A percentile compares a stretch with the other conserved stretches of the same genome.
These are phyloP conservation scores for Dreissena rostriformis DNA, from an alignment of 1,140 invertebrate genomes.

Conservation along the genomic window DNA sequence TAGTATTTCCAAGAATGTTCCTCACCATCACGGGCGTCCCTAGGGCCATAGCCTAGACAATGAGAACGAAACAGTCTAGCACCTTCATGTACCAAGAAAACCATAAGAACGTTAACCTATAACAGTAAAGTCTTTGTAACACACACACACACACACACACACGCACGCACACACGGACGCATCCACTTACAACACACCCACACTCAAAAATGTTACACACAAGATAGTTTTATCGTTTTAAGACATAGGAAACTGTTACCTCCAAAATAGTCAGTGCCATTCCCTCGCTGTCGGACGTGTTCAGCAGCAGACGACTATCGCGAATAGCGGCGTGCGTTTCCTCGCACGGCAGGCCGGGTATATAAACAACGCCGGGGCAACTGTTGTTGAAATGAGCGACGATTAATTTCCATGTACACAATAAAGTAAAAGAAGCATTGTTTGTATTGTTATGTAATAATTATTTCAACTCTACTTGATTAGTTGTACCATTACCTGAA, in stretches of 20 bases:
- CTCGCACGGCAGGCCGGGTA: conserved; percentile 59
- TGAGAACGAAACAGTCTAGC: background rate
- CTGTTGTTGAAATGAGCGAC: conserved; percentile 45
- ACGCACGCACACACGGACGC: background rate
- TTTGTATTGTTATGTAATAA: background rate
- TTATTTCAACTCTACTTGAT: background rate
- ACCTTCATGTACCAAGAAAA: background rate
- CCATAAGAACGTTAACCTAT: background rate
- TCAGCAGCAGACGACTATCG: conserved; percentile 70
- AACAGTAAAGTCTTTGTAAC: background rate
- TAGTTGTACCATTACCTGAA: too few species aligned
- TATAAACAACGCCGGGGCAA: conserved; percentile 64
- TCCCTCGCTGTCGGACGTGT: conserved; percentile 76
- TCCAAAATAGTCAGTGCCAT: conserved; percentile 75
- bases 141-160: background rate
- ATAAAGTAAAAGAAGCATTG: background rate
- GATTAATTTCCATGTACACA: background rate
- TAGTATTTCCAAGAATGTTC: conserved; percentile 70
- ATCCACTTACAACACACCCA: background rate
- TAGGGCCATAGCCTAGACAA: conserved; percentile 70
- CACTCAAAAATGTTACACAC: background rate
- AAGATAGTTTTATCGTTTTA: background rate
- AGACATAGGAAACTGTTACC: conserved; percentile 42
- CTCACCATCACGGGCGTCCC: conserved; percentile 66
- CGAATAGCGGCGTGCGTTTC: conserved; percentile 67